phyloP scores from a whole-genome alignment of 2,797 vertebrate species.

The Rhyacichthys aspro region DNA sequence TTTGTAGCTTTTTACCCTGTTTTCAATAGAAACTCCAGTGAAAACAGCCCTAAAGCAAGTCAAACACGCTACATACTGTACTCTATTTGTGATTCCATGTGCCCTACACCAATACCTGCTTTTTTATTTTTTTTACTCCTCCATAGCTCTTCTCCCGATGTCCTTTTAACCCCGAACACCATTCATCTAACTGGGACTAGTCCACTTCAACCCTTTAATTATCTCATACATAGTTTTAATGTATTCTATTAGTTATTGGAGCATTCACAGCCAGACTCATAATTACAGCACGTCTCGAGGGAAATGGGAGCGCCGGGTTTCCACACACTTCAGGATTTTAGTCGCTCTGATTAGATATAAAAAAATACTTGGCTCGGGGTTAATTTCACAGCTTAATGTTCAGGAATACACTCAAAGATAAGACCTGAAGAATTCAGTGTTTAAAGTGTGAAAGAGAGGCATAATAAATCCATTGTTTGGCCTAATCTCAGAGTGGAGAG shows the following conservation, averaged over 20 bases:
- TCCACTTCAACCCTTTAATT: constrained; percentile 60
- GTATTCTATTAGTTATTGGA: constrained; percentile 65
- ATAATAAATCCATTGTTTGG: constrained; percentile 55
- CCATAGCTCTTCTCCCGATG: neutral
- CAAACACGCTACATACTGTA: too few relatives aligned
- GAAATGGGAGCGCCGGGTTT: constrained; percentile 21
- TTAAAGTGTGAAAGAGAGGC: constrained; percentile 1
- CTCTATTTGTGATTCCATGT: too few relatives aligned
- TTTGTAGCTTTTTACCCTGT: too few relatives aligned
- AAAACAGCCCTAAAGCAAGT: too few relatives aligned
- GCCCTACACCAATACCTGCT: too few relatives aligned
- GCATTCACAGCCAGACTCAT: constrained; percentile 60
- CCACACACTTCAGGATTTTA: constrained; percentile 6
- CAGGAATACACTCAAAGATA: constrained; percentile 10
- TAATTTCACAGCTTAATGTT: constrained; percentile 18
- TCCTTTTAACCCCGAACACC: neutral
- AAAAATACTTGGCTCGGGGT: neutral
- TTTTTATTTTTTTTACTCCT: neutral
- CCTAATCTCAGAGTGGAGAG: constrained; percentile 43
- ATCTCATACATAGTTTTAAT: constrained; percentile 53
- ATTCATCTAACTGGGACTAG: constrained; percentile 62
- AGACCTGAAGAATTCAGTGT: constrained; percentile 3
- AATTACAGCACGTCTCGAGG: constrained; percentile 50
- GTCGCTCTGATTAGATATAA: constrained; percentile 23
- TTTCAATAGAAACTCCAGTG: too few relatives aligned